Base-by-base conservation (phyloP, 2,797 vertebrate species). In the Peromyscus eremicus region DNA sequence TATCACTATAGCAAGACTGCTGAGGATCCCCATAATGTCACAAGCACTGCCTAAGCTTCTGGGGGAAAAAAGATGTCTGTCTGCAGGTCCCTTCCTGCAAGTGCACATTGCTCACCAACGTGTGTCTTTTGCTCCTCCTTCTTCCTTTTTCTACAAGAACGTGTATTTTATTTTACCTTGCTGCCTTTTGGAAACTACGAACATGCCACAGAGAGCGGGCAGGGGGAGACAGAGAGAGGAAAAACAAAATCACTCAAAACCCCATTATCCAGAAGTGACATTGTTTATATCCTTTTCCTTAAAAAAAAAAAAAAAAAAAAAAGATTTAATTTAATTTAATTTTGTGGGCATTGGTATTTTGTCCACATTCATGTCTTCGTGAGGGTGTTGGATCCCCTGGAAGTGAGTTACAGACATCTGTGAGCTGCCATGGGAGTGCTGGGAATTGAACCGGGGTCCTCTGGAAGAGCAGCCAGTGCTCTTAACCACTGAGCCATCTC, bases 221-320 rank as follows among this genome's bases (percentile, higher is more conserved):
- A n/a, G 2, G 34, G 21, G 21, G 46, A 86, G 11, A 62, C n/a
- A 23, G n/a, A 60, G 52, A 60, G 34, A 62, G 71, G n/a, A 68
- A 94, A 88, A 82, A 37, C 12, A 66, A 93, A 96, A 43, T 95
- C 66, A 88, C 32, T 71, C n/a, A 43, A 60, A 92, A 68, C 76
- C n/a, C 17, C 23, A 80, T 71, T 37, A 70, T 46, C 25, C 57
- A 80, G 75, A 94, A 71, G 52, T 43, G 57, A 62, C 13, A 23
- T 32, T 49, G 1, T 76, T 91, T 37, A 70, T 70, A 70, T 70
- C 68, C 68, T 70, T 70, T 70, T 70, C 34, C 21, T 70, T 70
- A n/a, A n/a, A n/a, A n/a, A n/a, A n/a, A 16, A 34, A 70, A 16
- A 70, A 70, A 34, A 6, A 34, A 16, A 34, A 68, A 6, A 68